A percentile compares a stretch with the other conserved stretches of the same genome.
phyloP scores from a whole-genome alignment of 1,140 invertebrate genomes.

The Drosophila pandora region DNA sequence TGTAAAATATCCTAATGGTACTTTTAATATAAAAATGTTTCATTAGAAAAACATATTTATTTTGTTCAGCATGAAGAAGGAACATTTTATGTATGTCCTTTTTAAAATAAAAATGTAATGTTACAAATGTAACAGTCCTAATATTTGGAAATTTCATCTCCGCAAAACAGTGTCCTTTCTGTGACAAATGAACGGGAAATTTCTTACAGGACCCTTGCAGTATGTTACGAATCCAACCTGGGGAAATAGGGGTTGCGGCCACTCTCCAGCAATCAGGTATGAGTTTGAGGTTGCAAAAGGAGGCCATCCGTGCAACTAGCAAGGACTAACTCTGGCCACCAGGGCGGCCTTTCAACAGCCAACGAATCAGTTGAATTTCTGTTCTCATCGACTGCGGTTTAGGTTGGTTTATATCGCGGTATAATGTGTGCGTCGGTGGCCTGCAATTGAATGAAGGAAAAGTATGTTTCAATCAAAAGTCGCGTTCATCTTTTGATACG shows the following conservation, averaged over 20 bases:
- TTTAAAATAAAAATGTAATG: too few relatives aligned
- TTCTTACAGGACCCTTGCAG: neutral
- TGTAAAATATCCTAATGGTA: too few relatives aligned
- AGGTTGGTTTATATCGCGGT: constrained; percentile 28
- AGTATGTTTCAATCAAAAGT: constrained; percentile 41
- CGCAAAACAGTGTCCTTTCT: neutral
- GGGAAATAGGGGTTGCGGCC: constrained; percentile 4
- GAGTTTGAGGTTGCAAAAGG: constrained; percentile 16
- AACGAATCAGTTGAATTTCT: constrained; percentile 53
- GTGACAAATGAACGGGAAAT: neutral
- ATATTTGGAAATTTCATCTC: neutral
- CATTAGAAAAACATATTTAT: too few relatives aligned
- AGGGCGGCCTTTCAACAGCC: neutral
- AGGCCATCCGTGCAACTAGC: constrained; percentile 6
- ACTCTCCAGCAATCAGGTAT: neutral
- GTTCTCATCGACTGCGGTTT: constrained; percentile 57
- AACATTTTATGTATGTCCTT: too few relatives aligned
- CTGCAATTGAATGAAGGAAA: constrained; percentile 45
- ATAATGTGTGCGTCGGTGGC: constrained; percentile 24
- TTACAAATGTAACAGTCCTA: neutral
- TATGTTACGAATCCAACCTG: neutral
- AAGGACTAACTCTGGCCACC: neutral
- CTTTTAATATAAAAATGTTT: too few relatives aligned
- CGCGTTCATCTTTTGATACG: constrained; percentile 23
- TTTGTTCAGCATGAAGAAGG: too few relatives aligned